Base-by-base conservation (phyloP, 2,888 invertebrate species). In the Ommatoiulus sabulosus region DNA sequence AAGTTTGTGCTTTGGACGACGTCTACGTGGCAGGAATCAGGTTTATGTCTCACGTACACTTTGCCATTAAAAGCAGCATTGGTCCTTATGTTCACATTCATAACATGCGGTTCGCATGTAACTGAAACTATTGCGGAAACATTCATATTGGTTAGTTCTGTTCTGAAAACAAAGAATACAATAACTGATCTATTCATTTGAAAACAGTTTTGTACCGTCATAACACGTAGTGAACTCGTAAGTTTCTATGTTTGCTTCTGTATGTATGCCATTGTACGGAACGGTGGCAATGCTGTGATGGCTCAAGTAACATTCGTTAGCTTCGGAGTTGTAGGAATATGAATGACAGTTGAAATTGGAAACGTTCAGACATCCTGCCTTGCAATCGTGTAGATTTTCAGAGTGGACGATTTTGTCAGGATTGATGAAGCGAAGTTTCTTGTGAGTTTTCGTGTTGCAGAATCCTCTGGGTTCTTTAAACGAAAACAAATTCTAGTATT, bases 61-160 rank as follows among this genome's bases (percentile, higher is more conserved):
- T 90, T 90, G 5, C 91, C 91, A 57, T 90, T 90, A 87, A 91
- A 91, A 6, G 90, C 48, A n/a, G 89, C 87, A 88, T 90, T 91
- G 0, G 90, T 89, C 12, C 84, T 84, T 0, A 91, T 89, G 4
- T 89, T 87, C 0, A 90, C 91, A 46, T 88, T 87, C 90, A 91
- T 91, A 1, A 86, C 24, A 86, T 86, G 88, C 6, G 88, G 86
- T 3, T 88, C 88, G 35, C 88, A 88, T 3, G 85, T 63, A 43
- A 88, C 88, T 57, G 88, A 88, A 15, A 88, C 88, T 88, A 63
- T 57, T 17, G 48, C 3, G 35, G 35, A 35, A 35, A 35, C 35
- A 35, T 35, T 35, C 35, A 35, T 35, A 35, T 35, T 35, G 35
- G 35, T 35, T 35, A 35, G 35, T 35, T 52, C 10, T 15, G 84